These are phyloP conservation scores for Scopus umbretta DNA, from an alignment of 2,113 vertebrate species.

Conservation along the genomic window DNA sequence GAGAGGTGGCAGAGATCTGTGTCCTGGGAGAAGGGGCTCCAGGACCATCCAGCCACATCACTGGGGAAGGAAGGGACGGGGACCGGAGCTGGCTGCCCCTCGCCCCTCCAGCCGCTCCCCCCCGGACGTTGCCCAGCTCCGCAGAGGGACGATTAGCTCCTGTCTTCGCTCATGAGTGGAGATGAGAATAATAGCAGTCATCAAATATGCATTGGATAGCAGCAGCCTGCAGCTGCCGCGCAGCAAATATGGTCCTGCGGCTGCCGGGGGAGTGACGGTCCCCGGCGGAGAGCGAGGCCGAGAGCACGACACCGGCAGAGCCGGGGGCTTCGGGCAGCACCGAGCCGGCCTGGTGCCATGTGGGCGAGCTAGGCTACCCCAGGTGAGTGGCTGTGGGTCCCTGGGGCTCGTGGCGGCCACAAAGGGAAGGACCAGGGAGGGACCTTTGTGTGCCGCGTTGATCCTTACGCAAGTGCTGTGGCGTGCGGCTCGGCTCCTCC, in stretches of 20 bases:
- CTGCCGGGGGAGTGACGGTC: not conserved
- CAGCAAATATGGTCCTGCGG: not conserved
- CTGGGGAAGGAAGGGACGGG: not conserved
- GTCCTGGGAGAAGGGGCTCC: fast-evolving
- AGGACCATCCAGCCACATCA: not conserved
- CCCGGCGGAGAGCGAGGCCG: fast-evolving
- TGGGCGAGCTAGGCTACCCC: not conserved
- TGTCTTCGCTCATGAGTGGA: conserved; percentile 54
- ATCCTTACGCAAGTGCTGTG: fast-evolving
- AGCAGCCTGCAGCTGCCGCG: not conserved
- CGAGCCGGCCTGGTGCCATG: not conserved
- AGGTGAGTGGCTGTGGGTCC: not conserved
- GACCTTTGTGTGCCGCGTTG: fast-evolving
- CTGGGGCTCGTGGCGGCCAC: fast-evolving
- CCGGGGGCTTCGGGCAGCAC: not conserved
- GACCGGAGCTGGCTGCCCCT: not conserved
- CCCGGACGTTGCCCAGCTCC: not conserved
- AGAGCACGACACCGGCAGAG: not conserved
- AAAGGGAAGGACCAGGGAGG: not conserved
- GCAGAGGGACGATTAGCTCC: conserved; percentile 47
- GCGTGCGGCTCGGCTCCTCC: not conserved
- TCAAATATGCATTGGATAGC: conserved; percentile 86
- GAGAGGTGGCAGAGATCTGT: not conserved
- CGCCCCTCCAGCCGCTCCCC: not conserved
- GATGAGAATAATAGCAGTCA: conserved; percentile 81